Percentiles rank a stretch among this genome's conserved stretches.
Evolutionary conservation across 2,113 vertebrate species (phyloP).

Genomic region (Cinclus cinclus): DNA sequence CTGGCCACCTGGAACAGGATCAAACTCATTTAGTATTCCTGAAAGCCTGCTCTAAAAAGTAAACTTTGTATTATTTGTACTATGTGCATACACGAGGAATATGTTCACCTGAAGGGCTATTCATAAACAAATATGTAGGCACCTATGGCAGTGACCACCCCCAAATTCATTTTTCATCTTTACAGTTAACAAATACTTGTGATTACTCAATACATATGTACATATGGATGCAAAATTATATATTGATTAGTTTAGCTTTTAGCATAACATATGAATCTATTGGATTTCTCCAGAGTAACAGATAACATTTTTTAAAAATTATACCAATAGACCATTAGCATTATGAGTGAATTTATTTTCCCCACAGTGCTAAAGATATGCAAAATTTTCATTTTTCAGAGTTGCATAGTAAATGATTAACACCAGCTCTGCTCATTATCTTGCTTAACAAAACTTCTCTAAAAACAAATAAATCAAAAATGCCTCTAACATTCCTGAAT

Average conservation of each 20-base stretch:
- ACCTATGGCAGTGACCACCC: constrained; percentile 48
- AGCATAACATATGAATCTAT: constrained; percentile 66
- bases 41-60: not conserved
- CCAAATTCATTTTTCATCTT: constrained; percentile 62
- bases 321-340: constrained; percentile 76
- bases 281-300: constrained; percentile 67
- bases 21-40: constrained; percentile 17
- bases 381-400: constrained; percentile 85
- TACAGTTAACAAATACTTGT: constrained; percentile 73
- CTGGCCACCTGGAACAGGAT: not conserved
- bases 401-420: constrained; percentile 89
- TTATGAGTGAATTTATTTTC: constrained; percentile 78
- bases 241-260: constrained; percentile 78
- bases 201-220: constrained; percentile 62
- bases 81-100: not conserved
- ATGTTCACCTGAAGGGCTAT: constrained; percentile 10
- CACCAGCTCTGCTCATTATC: constrained; percentile 94
- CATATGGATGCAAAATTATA: constrained; percentile 67
- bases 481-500: constrained; percentile 87
- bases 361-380: constrained; percentile 87
- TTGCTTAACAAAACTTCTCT: constrained; percentile 93
- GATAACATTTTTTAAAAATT: constrained; percentile 69
- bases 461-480: constrained; percentile 96
- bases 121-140: constrained; percentile 23
- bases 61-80: not conserved